phyloP scores from a whole-genome alignment of 2,113 vertebrate species.

The Cheilinus undulatus region DNA sequence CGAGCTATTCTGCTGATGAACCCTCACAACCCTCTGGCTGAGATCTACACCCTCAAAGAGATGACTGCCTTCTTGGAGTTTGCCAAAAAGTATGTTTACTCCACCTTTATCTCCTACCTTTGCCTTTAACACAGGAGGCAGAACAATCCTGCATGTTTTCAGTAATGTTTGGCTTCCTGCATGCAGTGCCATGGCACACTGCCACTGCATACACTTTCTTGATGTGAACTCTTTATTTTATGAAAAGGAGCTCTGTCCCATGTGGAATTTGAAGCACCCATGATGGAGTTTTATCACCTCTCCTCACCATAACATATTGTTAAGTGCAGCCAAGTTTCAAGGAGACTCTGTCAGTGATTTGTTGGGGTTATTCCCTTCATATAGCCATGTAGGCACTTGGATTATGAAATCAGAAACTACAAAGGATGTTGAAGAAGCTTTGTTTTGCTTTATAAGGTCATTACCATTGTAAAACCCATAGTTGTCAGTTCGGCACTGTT shows the following conservation, averaged over 20 bases:
- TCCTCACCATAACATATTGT: slow-evolving; percentile 61
- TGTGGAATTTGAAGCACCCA: slow-evolving; percentile 50
- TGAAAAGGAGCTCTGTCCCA: slow-evolving; percentile 11
- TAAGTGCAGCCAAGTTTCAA: slow-evolving; percentile 56
- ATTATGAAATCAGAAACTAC: slow-evolving; percentile 63
- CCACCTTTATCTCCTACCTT: slow-evolving; percentile 21
- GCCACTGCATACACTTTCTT: no score
- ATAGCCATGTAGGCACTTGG: slow-evolving; percentile 27
- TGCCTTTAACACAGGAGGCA: not conserved
- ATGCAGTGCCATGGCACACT: no score
- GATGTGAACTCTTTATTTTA: slow-evolving; percentile 43
- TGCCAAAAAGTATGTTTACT: slow-evolving; percentile 89
- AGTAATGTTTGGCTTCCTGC: slow-evolving; percentile 14
- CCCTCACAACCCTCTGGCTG: slow-evolving; percentile 95
- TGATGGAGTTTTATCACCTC: slow-evolving; percentile 60
- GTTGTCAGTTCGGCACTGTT: slow-evolving; percentile 5
- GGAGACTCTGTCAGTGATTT: slow-evolving; percentile 57
- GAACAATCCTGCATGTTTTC: slow-evolving; percentile 13
- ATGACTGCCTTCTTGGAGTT: slow-evolving; percentile 92
- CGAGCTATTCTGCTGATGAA: slow-evolving; percentile 93
- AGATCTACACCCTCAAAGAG: slow-evolving; percentile 90
- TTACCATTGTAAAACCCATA: slow-evolving; percentile 19
- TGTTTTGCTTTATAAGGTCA: slow-evolving; percentile 26
- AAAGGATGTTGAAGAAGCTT: slow-evolving; percentile 3
- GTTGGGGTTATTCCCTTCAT: slow-evolving; percentile 32